phyloP scores from a whole-genome alignment of 2,888 invertebrate genomes.

The Schizotus pectinicornis region DNA sequence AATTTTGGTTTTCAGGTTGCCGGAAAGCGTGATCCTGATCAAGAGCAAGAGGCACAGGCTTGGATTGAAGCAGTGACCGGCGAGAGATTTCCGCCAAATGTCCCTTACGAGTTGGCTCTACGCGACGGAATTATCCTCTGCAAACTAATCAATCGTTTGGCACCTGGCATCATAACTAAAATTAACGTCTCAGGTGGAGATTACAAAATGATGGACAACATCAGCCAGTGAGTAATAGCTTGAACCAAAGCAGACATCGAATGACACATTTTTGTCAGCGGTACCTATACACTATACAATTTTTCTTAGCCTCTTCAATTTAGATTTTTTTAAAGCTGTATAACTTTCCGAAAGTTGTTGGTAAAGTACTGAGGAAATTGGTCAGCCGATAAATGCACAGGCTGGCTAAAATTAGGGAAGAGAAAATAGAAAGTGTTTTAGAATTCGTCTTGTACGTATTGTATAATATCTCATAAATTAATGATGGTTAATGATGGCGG shows the following conservation, averaged over 20 bases:
- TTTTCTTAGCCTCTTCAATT: background rate
- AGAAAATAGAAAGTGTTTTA: too few relatives aligned
- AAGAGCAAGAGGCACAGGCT: slow-evolving; percentile 79
- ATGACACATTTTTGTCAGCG: background rate
- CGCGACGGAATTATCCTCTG: slow-evolving; percentile 86
- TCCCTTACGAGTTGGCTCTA: slow-evolving; percentile 79
- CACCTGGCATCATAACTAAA: slow-evolving; percentile 83
- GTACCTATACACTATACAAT: too few relatives aligned
- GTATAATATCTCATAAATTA: too few relatives aligned
- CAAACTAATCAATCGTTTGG: slow-evolving; percentile 86
- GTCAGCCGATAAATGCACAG: background rate
- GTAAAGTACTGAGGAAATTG: background rate
- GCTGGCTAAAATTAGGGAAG: background rate
- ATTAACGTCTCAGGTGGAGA: slow-evolving; percentile 87
- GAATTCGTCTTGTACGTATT: too few relatives aligned
- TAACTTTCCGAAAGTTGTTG: background rate
- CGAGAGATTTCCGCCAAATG: slow-evolving; percentile 73
- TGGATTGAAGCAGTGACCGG: slow-evolving; percentile 88
- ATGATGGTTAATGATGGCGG: too few relatives aligned
- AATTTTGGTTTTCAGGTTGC: too few relatives aligned
- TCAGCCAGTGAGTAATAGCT: slow-evolving; percentile 75
- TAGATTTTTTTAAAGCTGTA: background rate
- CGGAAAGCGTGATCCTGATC: slow-evolving; percentile 80
- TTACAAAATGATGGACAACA: slow-evolving; percentile 97
- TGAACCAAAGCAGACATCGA: background rate